Conservation (phyloP, 2,888 invertebrate genomes). For the Dorcus parallelipipedus region DNA sequence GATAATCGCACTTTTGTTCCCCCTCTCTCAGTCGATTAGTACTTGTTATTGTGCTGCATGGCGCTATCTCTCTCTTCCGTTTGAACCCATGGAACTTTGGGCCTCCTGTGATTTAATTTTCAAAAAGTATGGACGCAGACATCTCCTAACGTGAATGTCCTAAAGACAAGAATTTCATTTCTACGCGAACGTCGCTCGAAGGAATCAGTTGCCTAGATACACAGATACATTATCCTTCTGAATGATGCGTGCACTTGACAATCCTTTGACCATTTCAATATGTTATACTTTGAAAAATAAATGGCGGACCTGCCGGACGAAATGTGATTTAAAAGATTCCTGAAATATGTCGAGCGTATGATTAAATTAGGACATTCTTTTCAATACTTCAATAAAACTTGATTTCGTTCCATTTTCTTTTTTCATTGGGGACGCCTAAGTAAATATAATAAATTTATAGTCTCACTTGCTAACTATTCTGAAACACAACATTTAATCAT, state of each 20-base stretch:
- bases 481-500: too few species aligned
- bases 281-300: background rate
- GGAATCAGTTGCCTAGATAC: conserved; percentile 22
- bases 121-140: conserved; percentile 4
- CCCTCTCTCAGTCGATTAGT: background rate
- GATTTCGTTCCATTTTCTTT: too few species aligned
- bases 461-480: too few species aligned
- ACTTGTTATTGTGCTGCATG: too few species aligned
- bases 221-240: conserved; percentile 14
- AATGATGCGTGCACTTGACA: conserved; percentile 20
- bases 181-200: conserved; percentile 17
- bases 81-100: too few species aligned
- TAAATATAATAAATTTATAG: too few species aligned
- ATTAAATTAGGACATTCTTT: conserved; percentile 1
- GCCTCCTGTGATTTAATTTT: too few species aligned
- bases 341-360: conserved; percentile 9
- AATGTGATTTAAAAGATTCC: background rate
- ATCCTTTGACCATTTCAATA: conserved; percentile 21
- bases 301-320: conserved; percentile 6
- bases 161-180: conserved; percentile 24
- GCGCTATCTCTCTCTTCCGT: too few species aligned
- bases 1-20: conserved; percentile 68
- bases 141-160: conserved; percentile 2
- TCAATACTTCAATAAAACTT: too few species aligned
- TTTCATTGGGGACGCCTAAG: too few species aligned